Conservation (phyloP, 2,888 invertebrate genomes). For the Caenorhabditis angaria region DNA sequence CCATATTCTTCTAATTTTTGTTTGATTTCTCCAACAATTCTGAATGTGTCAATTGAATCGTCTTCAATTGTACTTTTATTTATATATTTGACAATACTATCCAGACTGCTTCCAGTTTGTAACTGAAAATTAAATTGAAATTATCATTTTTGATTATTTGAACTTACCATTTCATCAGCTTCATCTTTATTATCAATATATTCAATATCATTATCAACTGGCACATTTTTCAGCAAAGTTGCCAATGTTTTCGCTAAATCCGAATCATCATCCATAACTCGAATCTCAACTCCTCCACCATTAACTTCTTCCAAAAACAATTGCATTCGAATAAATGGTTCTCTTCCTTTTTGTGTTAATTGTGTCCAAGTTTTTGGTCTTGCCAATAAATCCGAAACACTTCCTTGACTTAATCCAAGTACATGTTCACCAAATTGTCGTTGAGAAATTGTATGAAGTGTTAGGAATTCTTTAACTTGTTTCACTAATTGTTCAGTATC, state of each 20-base stretch:
- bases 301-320: constrained; percentile 81
- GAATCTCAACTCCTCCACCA: neutral
- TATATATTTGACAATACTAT: constrained; percentile 16
- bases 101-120: constrained; percentile 10
- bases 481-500: constrained; percentile 96
- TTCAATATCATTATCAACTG: constrained; percentile 4
- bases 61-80: constrained; percentile 15
- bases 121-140: neutral
- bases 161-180: constrained; percentile 1
- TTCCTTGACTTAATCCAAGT: constrained; percentile 93
- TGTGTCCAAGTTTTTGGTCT: constrained; percentile 99
- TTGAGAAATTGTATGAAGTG: constrained; percentile 82
- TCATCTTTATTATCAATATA: neutral
- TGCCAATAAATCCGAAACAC: constrained; percentile 94
- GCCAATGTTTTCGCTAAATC: constrained; percentile 34
- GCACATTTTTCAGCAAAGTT: constrained; percentile 14
- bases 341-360: constrained; percentile 88
- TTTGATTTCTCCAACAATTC: constrained; percentile 27
- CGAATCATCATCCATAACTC: constrained; percentile 23
- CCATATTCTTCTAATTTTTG: constrained; percentile 19
- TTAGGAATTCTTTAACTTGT: constrained; percentile 74
- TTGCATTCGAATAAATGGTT: constrained; percentile 96
- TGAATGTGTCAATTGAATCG: constrained; percentile 20
- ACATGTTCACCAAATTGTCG: constrained; percentile 97
- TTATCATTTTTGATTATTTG: constrained; percentile 28